A percentile compares a stretch with the other conserved stretches of the same genome.
Evolutionary conservation across 2,888 invertebrate species (phyloP).

Genomic region (Lordiphosa andalusiaca): DNA sequence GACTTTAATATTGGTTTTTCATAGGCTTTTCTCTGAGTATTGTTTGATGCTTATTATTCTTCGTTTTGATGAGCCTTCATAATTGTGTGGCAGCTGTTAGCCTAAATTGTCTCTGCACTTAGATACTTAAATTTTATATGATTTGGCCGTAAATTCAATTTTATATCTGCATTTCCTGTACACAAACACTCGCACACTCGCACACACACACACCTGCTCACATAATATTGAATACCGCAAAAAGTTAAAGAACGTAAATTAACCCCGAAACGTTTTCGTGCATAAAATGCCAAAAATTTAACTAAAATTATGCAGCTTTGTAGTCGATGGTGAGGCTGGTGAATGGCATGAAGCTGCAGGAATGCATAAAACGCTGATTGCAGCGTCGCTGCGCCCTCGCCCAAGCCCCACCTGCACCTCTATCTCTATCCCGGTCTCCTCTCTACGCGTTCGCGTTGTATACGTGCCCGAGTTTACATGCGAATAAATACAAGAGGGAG

Average conservation of each 20-base stretch:
- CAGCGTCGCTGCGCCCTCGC: constrained; percentile 8
- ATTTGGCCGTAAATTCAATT: constrained; percentile 33
- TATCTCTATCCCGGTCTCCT: background rate
- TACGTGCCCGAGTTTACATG: constrained; percentile 38
- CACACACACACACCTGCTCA: constrained; percentile 4
- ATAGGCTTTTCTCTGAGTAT: too few relatives aligned
- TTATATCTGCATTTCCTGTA: constrained; percentile 9
- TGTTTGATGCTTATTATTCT: too few relatives aligned
- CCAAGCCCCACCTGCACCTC: background rate
- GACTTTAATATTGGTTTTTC: too few relatives aligned
- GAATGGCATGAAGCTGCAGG: constrained; percentile 15
- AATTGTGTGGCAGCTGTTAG: too few relatives aligned
- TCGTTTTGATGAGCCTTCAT: too few relatives aligned
- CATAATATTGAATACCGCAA: constrained; percentile 26
- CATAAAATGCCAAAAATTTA: constrained; percentile 63
- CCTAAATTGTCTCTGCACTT: too few relatives aligned
- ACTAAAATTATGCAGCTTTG: constrained; percentile 64
- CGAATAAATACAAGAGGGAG: constrained; percentile 38
- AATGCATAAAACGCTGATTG: constrained; percentile 42
- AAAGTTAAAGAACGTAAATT: constrained; percentile 42
- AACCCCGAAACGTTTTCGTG: constrained; percentile 68
- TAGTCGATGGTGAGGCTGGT: constrained; percentile 19
- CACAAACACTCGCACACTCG: constrained; percentile 1
- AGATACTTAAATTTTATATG: constrained; percentile 22
- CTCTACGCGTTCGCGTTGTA: background rate